Base-by-base conservation (phyloP, 2,888 invertebrate genomes). In the Coelopa pilipes region DNA sequence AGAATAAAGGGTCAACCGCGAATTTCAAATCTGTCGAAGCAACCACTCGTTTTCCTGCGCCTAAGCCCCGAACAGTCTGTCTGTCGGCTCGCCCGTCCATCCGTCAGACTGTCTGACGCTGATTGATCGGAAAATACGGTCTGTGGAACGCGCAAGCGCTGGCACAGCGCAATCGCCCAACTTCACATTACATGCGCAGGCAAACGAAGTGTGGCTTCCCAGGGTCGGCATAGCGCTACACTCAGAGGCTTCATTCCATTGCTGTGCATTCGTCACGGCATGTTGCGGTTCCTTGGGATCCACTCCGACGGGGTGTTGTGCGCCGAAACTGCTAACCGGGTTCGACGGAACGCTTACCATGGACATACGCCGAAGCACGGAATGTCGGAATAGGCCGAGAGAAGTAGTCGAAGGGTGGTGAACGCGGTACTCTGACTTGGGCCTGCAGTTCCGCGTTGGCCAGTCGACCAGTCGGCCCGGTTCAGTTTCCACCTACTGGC, bases 401-500 rank as follows among this genome's bases (percentile, higher is more conserved):
- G 78, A 80, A 76, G 60, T 63, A 62, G 63, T 69, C 74, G 34
- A 7, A 34, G 34, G 34, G 34, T 2, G 4, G 34, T 7, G 34
- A 34, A 34, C 34, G 4, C 34, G 34, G 7, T 34, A 4, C 34
- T 34, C 2, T 7, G 34, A 34, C 34, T 34, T 2, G 7, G 34
- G 34, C n/a, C n/a, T n/a, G n/a, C n/a, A n/a, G n/a, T n/a, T n/a
- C n/a, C n/a, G n/a, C n/a, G n/a, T n/a, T n/a, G n/a, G n/a, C 34
- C 34, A 34, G 4, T 34, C 34, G 34, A 2, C 34, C 34, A 7
- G 7, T 7, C 34, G 34, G 34, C 34, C 34, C 34, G 81, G 83
- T 82, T 82, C 79, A 78, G 81, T 81, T 84, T 85, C 84, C 85
- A 85, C 85, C 86, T 85, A 85, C 85, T 85, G 85, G 84, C 86